A percentile compares a stretch with the other conserved stretches of the same genome.
phyloP scores from a whole-genome alignment of 1,140 invertebrate species.

The Sitobion miscanthi region DNA sequence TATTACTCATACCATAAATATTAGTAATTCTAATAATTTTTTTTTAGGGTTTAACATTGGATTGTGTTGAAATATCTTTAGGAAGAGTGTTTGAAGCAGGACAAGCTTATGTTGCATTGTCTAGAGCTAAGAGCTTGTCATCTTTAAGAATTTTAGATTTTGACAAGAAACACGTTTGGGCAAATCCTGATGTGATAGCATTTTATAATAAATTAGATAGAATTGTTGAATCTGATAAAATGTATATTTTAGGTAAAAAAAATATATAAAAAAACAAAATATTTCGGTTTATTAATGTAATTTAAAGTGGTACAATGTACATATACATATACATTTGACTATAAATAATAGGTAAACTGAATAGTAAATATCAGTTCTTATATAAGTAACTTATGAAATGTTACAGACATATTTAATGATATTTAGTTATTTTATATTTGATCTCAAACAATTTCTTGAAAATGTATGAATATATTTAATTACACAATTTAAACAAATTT shows the following conservation, averaged over 20 bases:
- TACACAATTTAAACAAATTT: background rate
- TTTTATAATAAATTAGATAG: constrained; percentile 70
- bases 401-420: background rate
- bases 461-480: background rate
- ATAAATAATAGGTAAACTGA: background rate
- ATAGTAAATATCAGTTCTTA: too few relatives aligned
- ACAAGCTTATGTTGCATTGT: constrained; percentile 94
- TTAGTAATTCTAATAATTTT: constrained; percentile 47
- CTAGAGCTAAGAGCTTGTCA: constrained; percentile 84
- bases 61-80: constrained; percentile 94
- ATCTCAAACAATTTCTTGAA: background rate
- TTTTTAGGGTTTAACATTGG: constrained; percentile 86
- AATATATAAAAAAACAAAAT: background rate
- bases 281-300: background rate
- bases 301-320: background rate
- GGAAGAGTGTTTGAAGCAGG: constrained; percentile 90
- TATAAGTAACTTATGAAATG: background rate
- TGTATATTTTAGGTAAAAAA: constrained; percentile 25
- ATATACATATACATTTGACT: background rate
- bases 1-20: background rate
- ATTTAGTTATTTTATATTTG: background rate
- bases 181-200: constrained; percentile 82
- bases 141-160: constrained; percentile 88
- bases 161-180: constrained; percentile 83
- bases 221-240: constrained; percentile 21